phyloP scores from a whole-genome alignment of 2,797 vertebrate genomes.

The Enteromius trimaculatus region DNA sequence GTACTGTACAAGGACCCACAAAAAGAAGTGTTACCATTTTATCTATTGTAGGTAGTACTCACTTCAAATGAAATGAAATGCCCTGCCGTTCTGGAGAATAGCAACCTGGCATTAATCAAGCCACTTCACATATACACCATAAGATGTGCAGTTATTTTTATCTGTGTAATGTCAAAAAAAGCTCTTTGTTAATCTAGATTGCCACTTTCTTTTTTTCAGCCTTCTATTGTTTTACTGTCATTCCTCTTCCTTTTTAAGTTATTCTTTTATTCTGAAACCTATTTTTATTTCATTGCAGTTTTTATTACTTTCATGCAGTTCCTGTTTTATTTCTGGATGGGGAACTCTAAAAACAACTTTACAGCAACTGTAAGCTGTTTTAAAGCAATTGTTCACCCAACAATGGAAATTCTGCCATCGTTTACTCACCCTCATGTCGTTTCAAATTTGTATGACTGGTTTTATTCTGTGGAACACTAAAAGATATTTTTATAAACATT shows the following conservation, averaged over 20 bases:
- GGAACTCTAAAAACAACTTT: neutral
- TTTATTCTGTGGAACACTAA: neutral
- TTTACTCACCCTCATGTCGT: neutral
- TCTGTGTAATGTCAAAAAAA: neutral
- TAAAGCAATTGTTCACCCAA: neutral
- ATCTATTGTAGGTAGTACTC: neutral
- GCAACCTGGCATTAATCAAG: neutral
- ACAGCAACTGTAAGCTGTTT: neutral
- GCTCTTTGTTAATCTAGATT: neutral
- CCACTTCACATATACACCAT: neutral
- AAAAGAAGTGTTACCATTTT: too few relatives aligned
- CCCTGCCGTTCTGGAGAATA: neutral
- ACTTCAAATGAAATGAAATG: neutral
- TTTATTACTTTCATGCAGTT: constrained; percentile 41
- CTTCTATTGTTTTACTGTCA: neutral
- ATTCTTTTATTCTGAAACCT: constrained; percentile 24
- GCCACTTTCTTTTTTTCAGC: neutral
- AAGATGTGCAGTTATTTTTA: neutral
- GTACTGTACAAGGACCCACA: too few relatives aligned
- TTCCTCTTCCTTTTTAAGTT: constrained; percentile 22
- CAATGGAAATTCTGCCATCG: neutral
- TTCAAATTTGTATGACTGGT: neutral
- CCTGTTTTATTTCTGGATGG: constrained; percentile 18
- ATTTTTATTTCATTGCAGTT: constrained; percentile 13
- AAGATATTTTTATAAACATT: neutral